Percentiles rank a stretch among this genome's conserved stretches.
Conservation (phyloP, 1,140 invertebrate species). For the Panagrolaimus sp. region DNA sequence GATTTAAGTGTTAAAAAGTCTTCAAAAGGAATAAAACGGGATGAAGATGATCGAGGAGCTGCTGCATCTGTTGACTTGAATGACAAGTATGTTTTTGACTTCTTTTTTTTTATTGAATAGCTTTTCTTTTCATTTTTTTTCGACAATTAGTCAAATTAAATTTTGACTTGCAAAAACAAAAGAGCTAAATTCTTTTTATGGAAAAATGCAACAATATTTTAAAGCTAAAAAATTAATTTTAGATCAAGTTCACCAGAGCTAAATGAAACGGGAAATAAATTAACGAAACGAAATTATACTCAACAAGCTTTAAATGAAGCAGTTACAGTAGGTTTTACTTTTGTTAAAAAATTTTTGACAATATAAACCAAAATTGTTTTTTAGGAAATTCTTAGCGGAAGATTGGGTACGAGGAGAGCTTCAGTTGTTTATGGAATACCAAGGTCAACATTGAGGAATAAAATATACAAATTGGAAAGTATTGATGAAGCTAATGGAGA, state of each 20-base stretch:
- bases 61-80: constrained; percentile 3
- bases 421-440: constrained; percentile 91
- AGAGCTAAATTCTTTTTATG: neutral
- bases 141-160: too few relatives aligned
- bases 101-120: neutral
- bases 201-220: neutral
- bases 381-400: constrained; percentile 81
- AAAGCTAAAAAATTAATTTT: neutral
- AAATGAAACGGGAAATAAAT: neutral
- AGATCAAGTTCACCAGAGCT: constrained; percentile 12
- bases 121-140: neutral
- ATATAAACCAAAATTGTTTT: too few relatives aligned
- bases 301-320: constrained; percentile 12
- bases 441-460: constrained; percentile 84
- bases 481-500: neutral
- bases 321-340: neutral
- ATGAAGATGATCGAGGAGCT: constrained; percentile 4
- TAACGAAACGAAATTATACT: constrained; percentile 9
- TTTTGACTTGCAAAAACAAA: too few relatives aligned
- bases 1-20: constrained; percentile 9
- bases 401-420: constrained; percentile 79
- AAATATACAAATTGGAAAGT: constrained; percentile 78
- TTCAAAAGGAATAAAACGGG: neutral
- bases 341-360: neutral
- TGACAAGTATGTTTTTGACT: constrained; percentile 9